A percentile compares a stretch with the other conserved stretches of the same genome.
These are phyloP conservation scores for Pheosia tremula DNA, from an alignment of 2,888 invertebrate genomes.

Conservation along the genomic window DNA sequence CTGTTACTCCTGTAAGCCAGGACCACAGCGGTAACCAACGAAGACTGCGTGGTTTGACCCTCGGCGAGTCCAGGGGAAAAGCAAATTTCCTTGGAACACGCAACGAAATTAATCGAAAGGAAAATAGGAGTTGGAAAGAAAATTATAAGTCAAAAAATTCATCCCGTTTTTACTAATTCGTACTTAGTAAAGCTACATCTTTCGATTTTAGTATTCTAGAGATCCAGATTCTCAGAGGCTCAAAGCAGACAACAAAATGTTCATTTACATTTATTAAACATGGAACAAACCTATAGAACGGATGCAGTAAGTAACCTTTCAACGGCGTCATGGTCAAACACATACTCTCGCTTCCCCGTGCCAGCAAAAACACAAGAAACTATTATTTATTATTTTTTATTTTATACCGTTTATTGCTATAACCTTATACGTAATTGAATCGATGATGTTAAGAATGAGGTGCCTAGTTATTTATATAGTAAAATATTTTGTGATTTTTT, in stretches of 20 bases:
- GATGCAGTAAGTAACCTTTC: constrained; percentile 21
- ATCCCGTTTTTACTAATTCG: too few relatives aligned
- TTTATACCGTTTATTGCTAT: constrained; percentile 9
- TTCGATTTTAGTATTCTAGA: too few relatives aligned
- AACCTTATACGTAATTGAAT: constrained; percentile 1
- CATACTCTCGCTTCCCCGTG: constrained; percentile 30
- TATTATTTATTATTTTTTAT: constrained; percentile 29
- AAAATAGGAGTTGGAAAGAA: too few relatives aligned
- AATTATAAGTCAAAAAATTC: too few relatives aligned
- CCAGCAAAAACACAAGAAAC: constrained; percentile 23
- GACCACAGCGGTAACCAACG: too few relatives aligned
- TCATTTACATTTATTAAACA: not conserved
- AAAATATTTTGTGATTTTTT: too few relatives aligned
- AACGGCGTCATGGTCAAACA: constrained; percentile 33
- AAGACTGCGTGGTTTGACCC: too few relatives aligned
- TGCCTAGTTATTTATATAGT: not conserved
- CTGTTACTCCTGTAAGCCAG: too few relatives aligned
- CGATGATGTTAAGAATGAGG: not conserved
- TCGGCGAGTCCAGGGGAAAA: too few relatives aligned
- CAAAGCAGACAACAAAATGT: not conserved
- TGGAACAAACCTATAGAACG: constrained; percentile 13
- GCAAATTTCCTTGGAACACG: too few relatives aligned
- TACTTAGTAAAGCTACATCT: too few relatives aligned
- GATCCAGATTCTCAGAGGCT: not conserved
- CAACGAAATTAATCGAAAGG: too few relatives aligned